Conservation (phyloP, 2,888 invertebrate species). For the Callosobruchus maculatus region DNA sequence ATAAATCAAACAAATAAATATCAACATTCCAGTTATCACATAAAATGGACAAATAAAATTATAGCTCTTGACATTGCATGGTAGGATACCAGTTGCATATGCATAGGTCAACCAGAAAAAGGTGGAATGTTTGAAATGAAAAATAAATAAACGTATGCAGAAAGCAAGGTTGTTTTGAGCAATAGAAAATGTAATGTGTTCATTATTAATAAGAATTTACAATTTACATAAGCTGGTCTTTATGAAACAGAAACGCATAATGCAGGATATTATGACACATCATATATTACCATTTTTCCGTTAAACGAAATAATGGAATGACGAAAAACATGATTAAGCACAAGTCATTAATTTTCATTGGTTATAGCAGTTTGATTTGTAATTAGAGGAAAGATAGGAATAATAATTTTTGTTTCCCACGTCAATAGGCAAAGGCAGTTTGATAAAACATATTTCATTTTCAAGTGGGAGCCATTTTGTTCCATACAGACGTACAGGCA, state of each 20-base stretch:
- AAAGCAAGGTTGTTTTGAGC: neutral
- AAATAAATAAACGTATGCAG: neutral
- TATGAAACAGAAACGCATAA: neutral
- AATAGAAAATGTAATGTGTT: neutral
- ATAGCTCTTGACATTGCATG: neutral
- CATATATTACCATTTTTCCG: neutral
- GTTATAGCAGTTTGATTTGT: neutral
- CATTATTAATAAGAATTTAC: neutral
- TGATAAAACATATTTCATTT: no score
- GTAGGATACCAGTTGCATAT: neutral
- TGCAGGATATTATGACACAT: neutral
- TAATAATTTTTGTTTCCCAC: neutral
- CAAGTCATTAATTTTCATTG: neutral
- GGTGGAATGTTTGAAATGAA: neutral
- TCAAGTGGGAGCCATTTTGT: no score
- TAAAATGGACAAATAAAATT: neutral
- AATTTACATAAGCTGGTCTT: neutral
- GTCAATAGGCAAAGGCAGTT: no score
- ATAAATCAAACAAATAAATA: neutral
- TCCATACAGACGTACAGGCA: no score
- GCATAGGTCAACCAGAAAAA: neutral
- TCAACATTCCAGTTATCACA: neutral
- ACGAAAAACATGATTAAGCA: neutral
- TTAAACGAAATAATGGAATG: neutral
- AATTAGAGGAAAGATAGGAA: neutral